A percentile compares a stretch with the other conserved stretches of the same genome.
phyloP scores from a whole-genome alignment of 2,797 vertebrate species.

The Gallinago nigripennis region DNA sequence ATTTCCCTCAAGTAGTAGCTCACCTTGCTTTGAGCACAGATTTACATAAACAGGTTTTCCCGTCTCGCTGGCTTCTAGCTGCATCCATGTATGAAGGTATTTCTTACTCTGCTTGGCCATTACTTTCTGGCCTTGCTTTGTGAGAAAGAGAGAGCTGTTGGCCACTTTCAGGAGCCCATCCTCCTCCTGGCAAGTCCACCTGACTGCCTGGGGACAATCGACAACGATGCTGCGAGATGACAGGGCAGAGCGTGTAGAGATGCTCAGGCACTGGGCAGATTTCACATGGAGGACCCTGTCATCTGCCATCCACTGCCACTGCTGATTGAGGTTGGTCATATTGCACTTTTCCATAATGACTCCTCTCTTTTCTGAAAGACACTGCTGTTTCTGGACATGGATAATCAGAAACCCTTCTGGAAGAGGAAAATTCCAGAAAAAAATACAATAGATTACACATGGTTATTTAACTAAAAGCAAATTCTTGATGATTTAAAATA shows the following conservation, averaged over 20 bases:
- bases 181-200: constrained; percentile 81
- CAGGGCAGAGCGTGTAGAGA: constrained; percentile 56
- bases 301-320: constrained; percentile 83
- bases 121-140: constrained; percentile 79
- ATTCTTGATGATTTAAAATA: neutral
- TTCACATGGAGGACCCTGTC: constrained; percentile 77
- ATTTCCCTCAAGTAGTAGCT: constrained; percentile 60
- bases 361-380: constrained; percentile 72
- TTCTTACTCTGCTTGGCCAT: constrained; percentile 77
- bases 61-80: constrained; percentile 70
- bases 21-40: constrained; percentile 83
- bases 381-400: constrained; percentile 77
- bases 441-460: neutral
- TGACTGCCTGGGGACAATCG: constrained; percentile 77
- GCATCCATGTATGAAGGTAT: constrained; percentile 85
- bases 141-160: constrained; percentile 81
- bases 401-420: constrained; percentile 86
- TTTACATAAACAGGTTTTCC: constrained; percentile 67
- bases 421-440: constrained; percentile 64
- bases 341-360: constrained; percentile 79
- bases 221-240: constrained; percentile 68
- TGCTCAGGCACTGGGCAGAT: constrained; percentile 80
- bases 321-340: constrained; percentile 73
- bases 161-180: constrained; percentile 80
- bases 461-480: neutral